Base-by-base conservation (phyloP, 2,888 invertebrate species). In the Macroteleia sp. region DNA sequence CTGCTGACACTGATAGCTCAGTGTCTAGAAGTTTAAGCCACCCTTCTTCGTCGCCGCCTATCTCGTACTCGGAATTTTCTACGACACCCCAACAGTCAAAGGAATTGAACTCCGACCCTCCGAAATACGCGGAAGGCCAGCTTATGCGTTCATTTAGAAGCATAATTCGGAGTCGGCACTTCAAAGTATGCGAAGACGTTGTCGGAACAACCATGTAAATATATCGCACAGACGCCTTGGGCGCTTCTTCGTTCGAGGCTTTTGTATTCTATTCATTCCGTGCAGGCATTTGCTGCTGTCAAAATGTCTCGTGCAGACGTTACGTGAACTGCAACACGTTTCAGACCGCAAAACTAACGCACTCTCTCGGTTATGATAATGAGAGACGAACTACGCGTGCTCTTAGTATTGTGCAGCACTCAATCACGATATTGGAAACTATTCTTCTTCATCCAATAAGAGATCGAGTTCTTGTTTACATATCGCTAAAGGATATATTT, bases 1-100 rank as follows among this genome's bases (percentile, higher is more conserved):
- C 81, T 79, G 74, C 54, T 57, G 78, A 85, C 82, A 78, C 61
- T 77, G 81, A 79, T 77, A 76, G 81, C 78, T 56, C 76, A 74
- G 69, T 82, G 80, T 81, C 75, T 69, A 52, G 71, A 61, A 70
- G 76, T 59, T 73, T 78, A 61, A 61, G 77, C 71, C 71, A 36
- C 59, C 81, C 82, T 36, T 44, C 44, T 80, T 80, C 66, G 28
- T 59, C 59, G 28, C 42, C 50, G 48, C 32, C 64, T 59, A 66
- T 66, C 59, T 66, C 67, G 28, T 74, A 42, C 54, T 41, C 56
- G 34, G 64, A 17, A 50, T 48, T 66, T 70, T 54, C 71, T 42
- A 8, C 28, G 41, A 61, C 50, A 54, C 69, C 75, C 66, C 74
- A 36, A 44, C 54, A 64, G 66, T 54, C 50, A 64, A 64, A 70